Conservation (phyloP, 2,113 vertebrate genomes). For the Crotalus viridis region DNA sequence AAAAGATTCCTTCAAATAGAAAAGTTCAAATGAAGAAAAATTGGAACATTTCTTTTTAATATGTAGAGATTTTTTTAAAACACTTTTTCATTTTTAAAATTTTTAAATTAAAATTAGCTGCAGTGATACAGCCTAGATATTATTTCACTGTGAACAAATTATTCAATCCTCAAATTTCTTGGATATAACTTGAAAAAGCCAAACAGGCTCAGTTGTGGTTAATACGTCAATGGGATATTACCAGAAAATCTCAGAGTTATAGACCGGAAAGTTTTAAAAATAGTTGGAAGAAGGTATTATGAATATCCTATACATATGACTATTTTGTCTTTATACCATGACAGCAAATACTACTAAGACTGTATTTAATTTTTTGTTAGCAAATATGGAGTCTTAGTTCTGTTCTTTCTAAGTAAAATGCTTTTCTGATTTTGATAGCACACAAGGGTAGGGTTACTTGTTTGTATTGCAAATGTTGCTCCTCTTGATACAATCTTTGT, state of each 20-base stretch:
- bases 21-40: not conserved
- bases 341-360: not conserved
- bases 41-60: not conserved
- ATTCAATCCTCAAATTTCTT: not conserved
- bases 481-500: fast-evolving
- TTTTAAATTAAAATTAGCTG: not conserved
- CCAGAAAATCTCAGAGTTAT: not conserved
- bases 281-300: not conserved
- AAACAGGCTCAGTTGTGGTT: not conserved
- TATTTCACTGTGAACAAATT: not conserved
- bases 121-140: not conserved
- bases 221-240: not conserved
- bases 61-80: not conserved
- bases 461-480: not conserved
- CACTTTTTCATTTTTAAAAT: not conserved
- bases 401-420: not conserved
- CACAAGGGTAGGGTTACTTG: too few species aligned
- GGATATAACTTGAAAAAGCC: not conserved
- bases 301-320: not conserved
- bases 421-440: not conserved
- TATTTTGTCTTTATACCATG: not conserved
- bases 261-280: not conserved
- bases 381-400: not conserved
- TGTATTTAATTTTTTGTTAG: not conserved
- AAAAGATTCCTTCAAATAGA: not conserved